These are phyloP conservation scores for Himalopsyche anomala DNA, from an alignment of 2,888 invertebrate genomes.

Conservation along the genomic window DNA sequence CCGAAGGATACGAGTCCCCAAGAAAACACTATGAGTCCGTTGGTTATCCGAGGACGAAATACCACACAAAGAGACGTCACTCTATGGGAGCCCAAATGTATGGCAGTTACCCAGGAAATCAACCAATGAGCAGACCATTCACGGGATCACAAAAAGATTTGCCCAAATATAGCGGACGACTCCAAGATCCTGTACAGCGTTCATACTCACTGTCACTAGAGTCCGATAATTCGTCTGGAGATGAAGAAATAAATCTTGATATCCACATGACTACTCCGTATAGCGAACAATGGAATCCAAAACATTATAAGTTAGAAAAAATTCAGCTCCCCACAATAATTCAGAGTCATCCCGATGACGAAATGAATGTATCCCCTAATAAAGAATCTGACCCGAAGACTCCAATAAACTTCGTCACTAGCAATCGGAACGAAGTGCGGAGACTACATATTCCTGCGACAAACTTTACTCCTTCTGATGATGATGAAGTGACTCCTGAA, in stretches of 20 bases:
- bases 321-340: slow-evolving; percentile 18
- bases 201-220: neutral
- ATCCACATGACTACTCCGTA: slow-evolving; percentile 59
- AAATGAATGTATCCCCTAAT: slow-evolving; percentile 1
- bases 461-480: slow-evolving; percentile 50
- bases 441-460: slow-evolving; percentile 55
- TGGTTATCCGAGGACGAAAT: neutral
- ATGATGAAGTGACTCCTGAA: slow-evolving; percentile 64
- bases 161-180: neutral
- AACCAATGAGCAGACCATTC: neutral
- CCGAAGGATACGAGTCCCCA: neutral
- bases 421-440: neutral
- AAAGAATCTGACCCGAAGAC: neutral
- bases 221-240: slow-evolving; percentile 46
- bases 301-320: slow-evolving; percentile 54
- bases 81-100: neutral
- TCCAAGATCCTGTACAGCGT: neutral
- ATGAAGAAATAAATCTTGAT: slow-evolving; percentile 61
- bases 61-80: neutral
- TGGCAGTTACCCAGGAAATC: neutral
- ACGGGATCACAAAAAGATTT: neutral
- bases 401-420: neutral
- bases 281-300: slow-evolving; percentile 63
- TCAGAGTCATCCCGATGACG: slow-evolving; percentile 11
- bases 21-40: neutral